Base-by-base conservation (phyloP, 2,797 vertebrate species). In the Nyctibius grandis region DNA sequence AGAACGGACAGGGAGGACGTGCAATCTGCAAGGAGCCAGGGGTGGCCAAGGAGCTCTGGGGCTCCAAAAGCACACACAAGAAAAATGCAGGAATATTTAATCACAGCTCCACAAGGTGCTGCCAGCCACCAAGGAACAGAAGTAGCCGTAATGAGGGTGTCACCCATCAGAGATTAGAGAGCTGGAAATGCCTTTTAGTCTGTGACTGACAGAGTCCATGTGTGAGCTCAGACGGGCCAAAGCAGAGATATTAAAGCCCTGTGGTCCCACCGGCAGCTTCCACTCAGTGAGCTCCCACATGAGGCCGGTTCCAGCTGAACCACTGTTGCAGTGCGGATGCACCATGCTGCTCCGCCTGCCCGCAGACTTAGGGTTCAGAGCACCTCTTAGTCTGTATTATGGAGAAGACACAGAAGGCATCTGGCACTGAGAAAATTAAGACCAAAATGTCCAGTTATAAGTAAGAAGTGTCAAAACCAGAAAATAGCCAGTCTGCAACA, bases 321-420 rank as follows among this genome's bases (percentile, higher is more conserved):
- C 8, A 18, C 29, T 51, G 3, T 7, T 1, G 1, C 22, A 54
- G 25, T 16, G 45, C 28, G 28, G 28, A 16, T 1, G 3, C 38
- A 53, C 34, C 26, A 31, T 4, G 9, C 21, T 48, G 45, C 40
- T 82, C n/a, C 54, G 81, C 22, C 65, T 34, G 31, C 23, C 23
- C 40, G n/a, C 6, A 31, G 9, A 15, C 17, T 21, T 17, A 5
- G 48, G 31, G 9, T 77, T 77, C 59, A 77, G 34, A 63, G 23
- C 15, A 40, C 45, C 13, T 42, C 50, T 48, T 44, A 11, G 31
- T 23, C 31, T 28, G 15, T 50, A 18, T 54, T 31, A 68, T 18
- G 16, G 17, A 50, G 28, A 40, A 33, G 33, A 61, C 6, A 15
- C 0, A 0, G 29, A 59, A 82, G 21, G 18, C 34, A 54, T 40